phyloP scores from a whole-genome alignment of 2,113 vertebrate genomes.

The Rhinolophus ferrumequinum region DNA sequence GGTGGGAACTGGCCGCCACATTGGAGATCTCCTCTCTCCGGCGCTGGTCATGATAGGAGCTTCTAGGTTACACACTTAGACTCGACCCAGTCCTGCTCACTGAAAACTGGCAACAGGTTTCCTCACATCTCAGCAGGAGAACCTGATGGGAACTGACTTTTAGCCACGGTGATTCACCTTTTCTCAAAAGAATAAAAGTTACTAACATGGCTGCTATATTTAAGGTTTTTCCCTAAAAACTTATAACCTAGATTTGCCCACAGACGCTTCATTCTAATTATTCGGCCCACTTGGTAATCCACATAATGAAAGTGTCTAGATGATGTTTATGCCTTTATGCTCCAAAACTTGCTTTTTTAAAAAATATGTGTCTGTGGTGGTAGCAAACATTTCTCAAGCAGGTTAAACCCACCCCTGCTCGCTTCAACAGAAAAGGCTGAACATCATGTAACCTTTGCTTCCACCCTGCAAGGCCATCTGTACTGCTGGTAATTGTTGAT shows the following conservation, averaged over 20 bases:
- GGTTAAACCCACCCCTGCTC: neutral
- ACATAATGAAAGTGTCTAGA: neutral
- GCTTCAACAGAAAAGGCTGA: neutral
- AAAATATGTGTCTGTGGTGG: neutral
- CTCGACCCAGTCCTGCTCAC: neutral
- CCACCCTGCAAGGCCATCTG: neutral
- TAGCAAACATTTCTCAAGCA: constrained; percentile 19
- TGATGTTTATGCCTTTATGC: neutral
- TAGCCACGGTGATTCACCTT: neutral
- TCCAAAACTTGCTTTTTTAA: neutral
- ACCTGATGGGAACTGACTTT: neutral
- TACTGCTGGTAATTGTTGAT: neutral
- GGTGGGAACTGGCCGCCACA: neutral
- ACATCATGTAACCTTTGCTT: neutral
- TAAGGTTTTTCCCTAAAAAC: neutral
- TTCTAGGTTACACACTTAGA: neutral
- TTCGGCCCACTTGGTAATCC: neutral
- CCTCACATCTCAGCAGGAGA: neutral
- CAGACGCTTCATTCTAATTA: neutral
- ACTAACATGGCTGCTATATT: neutral
- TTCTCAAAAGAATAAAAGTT: neutral
- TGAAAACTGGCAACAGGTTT: neutral
- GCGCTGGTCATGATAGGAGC: accelerated
- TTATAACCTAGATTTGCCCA: neutral
- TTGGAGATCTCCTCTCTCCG: neutral